phyloP scores from a whole-genome alignment of 2,797 vertebrate species.

The Sebastes taczanowskii region DNA sequence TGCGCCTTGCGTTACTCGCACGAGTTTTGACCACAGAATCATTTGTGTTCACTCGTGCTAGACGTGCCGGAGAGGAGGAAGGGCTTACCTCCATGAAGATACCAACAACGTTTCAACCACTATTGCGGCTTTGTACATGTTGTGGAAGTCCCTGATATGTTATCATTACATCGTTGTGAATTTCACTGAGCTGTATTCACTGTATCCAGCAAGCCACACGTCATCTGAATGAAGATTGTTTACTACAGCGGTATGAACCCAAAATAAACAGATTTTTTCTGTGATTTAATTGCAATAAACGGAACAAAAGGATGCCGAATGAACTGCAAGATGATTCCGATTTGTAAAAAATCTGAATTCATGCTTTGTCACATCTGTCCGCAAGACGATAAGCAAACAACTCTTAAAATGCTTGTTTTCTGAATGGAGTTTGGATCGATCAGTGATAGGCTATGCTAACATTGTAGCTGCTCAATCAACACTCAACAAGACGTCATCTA shows the following conservation, averaged over 20 bases:
- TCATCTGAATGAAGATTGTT: rapidly evolving
- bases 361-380: neutral
- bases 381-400: neutral
- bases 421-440: neutral
- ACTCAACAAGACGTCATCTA: no score
- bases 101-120: neutral
- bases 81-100: neutral
- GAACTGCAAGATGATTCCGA: neutral
- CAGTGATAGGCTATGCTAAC: rapidly evolving
- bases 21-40: no score
- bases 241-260: neutral
- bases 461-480: neutral
- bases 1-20: neutral
- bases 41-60: neutral
- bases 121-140: neutral
- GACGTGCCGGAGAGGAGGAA: neutral
- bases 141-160: neutral
- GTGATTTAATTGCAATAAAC: neutral
- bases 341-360: neutral
- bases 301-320: neutral
- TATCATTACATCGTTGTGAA: neutral
- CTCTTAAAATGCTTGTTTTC: neutral
- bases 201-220: neutral
- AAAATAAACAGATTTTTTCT: neutral
- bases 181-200: neutral